Conservation (phyloP, 1,140 invertebrate species). For the Trachelipus rathkii region DNA sequence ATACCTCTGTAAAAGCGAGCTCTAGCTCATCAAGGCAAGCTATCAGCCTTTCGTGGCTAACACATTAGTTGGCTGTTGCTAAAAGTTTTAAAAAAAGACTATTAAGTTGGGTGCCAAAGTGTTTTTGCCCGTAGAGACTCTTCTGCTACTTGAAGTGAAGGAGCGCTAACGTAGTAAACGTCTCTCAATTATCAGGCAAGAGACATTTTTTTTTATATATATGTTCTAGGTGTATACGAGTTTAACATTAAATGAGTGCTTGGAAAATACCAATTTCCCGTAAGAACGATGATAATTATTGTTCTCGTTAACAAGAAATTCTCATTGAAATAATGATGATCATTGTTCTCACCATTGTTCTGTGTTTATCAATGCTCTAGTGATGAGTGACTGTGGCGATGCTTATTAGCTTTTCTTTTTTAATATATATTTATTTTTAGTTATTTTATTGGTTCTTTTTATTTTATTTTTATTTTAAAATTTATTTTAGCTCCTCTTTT, state of each 20-base stretch:
- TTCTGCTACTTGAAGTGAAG: constrained; percentile 9
- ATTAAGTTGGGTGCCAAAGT: background rate
- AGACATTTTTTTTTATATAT: background rate
- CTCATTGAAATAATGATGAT: background rate
- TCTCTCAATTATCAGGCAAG: constrained; percentile 5
- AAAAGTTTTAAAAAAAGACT: background rate
- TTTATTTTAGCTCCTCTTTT: background rate
- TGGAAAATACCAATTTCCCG: too few species aligned
- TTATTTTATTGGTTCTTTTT: background rate
- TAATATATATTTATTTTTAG: background rate
- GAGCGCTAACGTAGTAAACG: background rate
- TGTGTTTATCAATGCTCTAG: background rate
- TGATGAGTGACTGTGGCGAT: background rate
- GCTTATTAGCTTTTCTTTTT: background rate
- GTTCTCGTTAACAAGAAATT: background rate
- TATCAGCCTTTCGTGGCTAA: background rate
- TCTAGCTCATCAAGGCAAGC: background rate
- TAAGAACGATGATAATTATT: too few species aligned
- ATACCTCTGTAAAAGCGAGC: background rate
- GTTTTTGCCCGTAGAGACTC: background rate
- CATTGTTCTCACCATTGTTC: background rate
- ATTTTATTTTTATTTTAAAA: background rate
- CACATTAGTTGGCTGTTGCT: background rate
- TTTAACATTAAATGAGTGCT: too few species aligned
- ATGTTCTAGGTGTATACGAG: background rate